Conservation (phyloP, 2,113 vertebrate genomes). For the Oncorhynchus nerka region DNA sequence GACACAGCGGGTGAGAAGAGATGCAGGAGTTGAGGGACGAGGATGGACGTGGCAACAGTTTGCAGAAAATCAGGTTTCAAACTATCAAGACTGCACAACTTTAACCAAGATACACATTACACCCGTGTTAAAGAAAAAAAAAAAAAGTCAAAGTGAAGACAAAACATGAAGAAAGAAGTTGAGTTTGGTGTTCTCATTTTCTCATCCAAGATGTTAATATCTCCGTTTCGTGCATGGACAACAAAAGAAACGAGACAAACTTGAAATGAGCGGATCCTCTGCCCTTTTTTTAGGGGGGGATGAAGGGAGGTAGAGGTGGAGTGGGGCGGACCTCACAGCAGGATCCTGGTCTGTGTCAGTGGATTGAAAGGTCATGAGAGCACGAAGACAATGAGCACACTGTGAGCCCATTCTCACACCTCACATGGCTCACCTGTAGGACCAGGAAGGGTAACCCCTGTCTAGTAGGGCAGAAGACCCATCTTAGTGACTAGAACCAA, state of each 20-base stretch:
- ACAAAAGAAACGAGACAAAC: slow-evolving; percentile 65
- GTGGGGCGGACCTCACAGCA: slow-evolving; percentile 1
- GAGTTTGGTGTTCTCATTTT: slow-evolving; percentile 28
- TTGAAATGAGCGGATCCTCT: slow-evolving; percentile 50
- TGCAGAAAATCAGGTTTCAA: slow-evolving; percentile 23
- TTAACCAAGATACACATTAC: slow-evolving; percentile 76
- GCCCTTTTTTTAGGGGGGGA: no score
- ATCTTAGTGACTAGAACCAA: no score
- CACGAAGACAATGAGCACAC: slow-evolving; percentile 12
- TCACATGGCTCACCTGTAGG: slow-evolving; percentile 33
- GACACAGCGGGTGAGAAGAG: slow-evolving; percentile 76
- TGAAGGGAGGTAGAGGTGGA: background rate
- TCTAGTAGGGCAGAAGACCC: background rate
- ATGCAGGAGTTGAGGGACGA: slow-evolving; percentile 56
- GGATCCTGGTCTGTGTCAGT: background rate
- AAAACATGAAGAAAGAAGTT: slow-evolving; percentile 57
- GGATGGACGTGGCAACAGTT: slow-evolving; percentile 66
- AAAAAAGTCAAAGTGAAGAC: slow-evolving; percentile 49
- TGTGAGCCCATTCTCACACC: slow-evolving; percentile 25
- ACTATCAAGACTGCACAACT: slow-evolving; percentile 70
- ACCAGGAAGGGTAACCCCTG: background rate
- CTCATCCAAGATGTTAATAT: slow-evolving; percentile 57
- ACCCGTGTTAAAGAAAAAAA: slow-evolving; percentile 72
- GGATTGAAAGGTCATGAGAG: slow-evolving; percentile 16
- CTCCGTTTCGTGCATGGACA: slow-evolving; percentile 77